Evolutionary conservation across 2,113 vertebrate species (phyloP).

Genomic region (Perognathus longimembris): DNA sequence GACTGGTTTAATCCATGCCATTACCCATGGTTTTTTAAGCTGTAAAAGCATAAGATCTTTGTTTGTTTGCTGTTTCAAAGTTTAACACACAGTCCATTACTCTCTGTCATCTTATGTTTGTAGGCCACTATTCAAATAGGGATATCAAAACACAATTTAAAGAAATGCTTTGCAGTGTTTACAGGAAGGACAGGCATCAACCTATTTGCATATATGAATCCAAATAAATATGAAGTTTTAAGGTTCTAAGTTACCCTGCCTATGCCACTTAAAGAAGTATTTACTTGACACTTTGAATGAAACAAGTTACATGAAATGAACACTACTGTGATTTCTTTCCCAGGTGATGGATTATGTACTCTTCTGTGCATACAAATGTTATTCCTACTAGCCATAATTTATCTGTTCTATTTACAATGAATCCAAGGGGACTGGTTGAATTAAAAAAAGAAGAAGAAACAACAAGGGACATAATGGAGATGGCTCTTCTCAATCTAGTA

Average conservation of each 20-base stretch:
- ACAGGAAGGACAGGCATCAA: not conserved
- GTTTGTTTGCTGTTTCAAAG: not conserved
- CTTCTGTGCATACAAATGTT: not conserved
- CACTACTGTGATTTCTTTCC: not conserved
- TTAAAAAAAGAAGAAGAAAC: too few relatives aligned
- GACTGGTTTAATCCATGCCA: not conserved
- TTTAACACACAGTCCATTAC: not conserved
- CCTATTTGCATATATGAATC: not conserved
- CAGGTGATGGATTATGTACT: not conserved
- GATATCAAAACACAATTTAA: not conserved
- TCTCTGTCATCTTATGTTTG: not conserved
- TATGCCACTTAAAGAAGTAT: not conserved
- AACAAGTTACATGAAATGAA: not conserved
- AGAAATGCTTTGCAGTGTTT: not conserved
- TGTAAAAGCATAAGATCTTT: not conserved
- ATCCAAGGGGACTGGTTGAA: constrained; percentile 47
- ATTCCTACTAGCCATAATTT: constrained; percentile 20
- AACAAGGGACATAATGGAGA: constrained; percentile 45
- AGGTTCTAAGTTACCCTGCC: not conserved
- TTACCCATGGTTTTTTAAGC: not conserved
- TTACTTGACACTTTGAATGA: not conserved
- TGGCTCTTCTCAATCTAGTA: constrained; percentile 44
- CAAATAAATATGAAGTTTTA: not conserved
- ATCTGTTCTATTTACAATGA: constrained; percentile 3
- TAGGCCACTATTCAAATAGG: not conserved